Percentiles rank a stretch among this genome's conserved stretches.
These are phyloP conservation scores for Aphelocoma californica DNA, from an alignment of 2,797 vertebrate species.

Conservation along the genomic window DNA sequence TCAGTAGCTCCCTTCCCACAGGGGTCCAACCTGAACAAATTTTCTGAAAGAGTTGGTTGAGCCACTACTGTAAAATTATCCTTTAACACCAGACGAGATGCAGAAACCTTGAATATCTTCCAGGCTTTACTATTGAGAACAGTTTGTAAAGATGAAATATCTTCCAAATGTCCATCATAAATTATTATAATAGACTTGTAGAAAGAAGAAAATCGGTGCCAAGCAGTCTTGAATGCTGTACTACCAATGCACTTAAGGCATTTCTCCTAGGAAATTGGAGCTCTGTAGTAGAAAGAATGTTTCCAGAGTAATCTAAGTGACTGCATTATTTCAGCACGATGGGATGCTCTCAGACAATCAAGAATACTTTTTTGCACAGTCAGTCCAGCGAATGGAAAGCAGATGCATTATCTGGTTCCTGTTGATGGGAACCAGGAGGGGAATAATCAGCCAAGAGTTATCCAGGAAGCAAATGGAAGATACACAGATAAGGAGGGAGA, in stretches of 20 bases:
- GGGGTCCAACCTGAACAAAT: not conserved
- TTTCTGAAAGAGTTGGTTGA: not conserved
- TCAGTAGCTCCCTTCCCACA: not conserved
- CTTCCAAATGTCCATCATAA: not conserved
- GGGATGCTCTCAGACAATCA: slow-evolving; percentile 14
- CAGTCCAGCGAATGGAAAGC: not conserved
- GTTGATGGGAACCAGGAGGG: slow-evolving; percentile 2
- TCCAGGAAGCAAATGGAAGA: not conserved
- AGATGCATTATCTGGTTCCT: slow-evolving; percentile 8
- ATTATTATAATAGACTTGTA: not conserved
- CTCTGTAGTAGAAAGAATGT: slow-evolving; percentile 2
- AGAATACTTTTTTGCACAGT: not conserved
- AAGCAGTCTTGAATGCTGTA: not conserved
- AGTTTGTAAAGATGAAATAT: not conserved
- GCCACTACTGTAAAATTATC: not conserved
- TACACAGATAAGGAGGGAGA: not conserved
- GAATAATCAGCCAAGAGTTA: not conserved
- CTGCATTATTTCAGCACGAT: not conserved
- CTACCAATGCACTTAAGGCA: not conserved
- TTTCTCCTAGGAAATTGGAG: not conserved
- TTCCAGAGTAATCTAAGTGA: not conserved
- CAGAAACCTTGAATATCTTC: not conserved
- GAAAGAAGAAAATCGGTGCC: not conserved
- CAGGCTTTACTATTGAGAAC: not conserved
- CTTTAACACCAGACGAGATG: not conserved